phyloP scores from a whole-genome alignment of 1,140 invertebrate species.

The Ips nitidus region DNA sequence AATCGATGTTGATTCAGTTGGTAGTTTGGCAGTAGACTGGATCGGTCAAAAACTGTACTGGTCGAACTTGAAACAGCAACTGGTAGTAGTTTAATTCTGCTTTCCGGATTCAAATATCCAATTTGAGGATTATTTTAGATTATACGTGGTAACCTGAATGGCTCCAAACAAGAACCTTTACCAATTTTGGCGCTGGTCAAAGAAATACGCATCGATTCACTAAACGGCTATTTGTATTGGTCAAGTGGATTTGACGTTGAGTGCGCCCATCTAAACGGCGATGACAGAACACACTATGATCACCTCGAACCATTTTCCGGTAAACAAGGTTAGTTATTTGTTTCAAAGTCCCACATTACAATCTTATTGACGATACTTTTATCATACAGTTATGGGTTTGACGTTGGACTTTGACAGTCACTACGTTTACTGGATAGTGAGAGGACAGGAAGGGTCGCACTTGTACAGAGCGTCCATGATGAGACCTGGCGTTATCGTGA shows the following conservation, averaged over 20 bases:
- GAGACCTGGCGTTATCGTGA: constrained; percentile 25
- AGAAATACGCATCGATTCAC: constrained; percentile 78
- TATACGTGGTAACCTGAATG: constrained; percentile 65
- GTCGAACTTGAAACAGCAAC: constrained; percentile 81
- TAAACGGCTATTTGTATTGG: constrained; percentile 84
- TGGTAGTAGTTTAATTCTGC: constrained; percentile 54
- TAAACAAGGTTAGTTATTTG: constrained; percentile 62
- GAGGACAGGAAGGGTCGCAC: constrained; percentile 72
- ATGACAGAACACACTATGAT: constrained; percentile 69
- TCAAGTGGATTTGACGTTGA: constrained; percentile 81
- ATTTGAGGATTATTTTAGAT: constrained; percentile 55
- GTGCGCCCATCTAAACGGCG: constrained; percentile 76
- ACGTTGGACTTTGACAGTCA: constrained; percentile 75
- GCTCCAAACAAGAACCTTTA: constrained; percentile 71
- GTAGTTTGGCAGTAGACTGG: constrained; percentile 84
- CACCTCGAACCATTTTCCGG: constrained; percentile 74
- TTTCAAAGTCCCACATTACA: not conserved
- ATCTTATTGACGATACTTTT: not conserved
- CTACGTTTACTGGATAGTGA: constrained; percentile 77
- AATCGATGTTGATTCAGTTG: constrained; percentile 68
- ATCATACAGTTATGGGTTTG: constrained; percentile 71
- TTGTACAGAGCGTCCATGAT: constrained; percentile 67
- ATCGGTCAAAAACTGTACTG: constrained; percentile 86
- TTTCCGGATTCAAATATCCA: no score
- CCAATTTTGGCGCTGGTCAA: constrained; percentile 76